Percentiles rank a stretch among this genome's conserved stretches.
phyloP scores from a whole-genome alignment of 92 coral and sea anemone genomes.

The Desmophyllum pertusum region DNA sequence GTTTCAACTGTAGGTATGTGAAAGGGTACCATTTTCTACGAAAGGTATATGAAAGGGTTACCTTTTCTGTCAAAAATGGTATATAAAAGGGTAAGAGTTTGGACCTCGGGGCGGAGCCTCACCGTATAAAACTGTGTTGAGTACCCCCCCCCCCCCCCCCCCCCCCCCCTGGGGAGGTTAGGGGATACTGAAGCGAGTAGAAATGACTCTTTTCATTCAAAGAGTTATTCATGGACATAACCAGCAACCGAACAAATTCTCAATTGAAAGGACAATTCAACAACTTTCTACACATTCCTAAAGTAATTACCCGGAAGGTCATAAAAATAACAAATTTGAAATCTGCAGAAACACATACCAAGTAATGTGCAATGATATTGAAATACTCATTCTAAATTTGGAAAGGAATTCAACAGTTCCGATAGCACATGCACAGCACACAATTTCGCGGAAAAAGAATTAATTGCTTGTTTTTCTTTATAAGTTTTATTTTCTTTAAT shows the following conservation, averaged over 20 bases:
- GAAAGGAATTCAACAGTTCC: constrained; percentile 1
- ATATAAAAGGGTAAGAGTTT: too few species aligned
- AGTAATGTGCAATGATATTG: background rate
- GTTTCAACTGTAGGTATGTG: too few species aligned
- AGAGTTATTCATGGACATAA: background rate
- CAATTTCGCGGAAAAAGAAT: background rate
- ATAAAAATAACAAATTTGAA: background rate
- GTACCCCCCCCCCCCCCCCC: too few species aligned
- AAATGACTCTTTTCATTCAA: background rate
- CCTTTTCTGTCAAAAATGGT: too few species aligned
- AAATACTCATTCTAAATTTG: background rate
- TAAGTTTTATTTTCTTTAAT: background rate
- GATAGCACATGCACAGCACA: background rate
- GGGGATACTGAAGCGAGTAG: background rate
- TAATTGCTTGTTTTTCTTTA: background rate
- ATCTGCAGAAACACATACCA: background rate
- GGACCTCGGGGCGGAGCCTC: too few species aligned
- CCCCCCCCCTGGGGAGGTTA: too few species aligned
- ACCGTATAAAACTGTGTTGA: too few species aligned
- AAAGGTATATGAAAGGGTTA: too few species aligned
- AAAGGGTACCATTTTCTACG: too few species aligned
- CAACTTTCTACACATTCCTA: background rate
- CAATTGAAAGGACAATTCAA: background rate
- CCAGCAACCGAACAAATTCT: background rate
- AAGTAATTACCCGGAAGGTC: background rate